Conservation (phyloP, 2,113 vertebrate species). For the Smithornis capensis region DNA sequence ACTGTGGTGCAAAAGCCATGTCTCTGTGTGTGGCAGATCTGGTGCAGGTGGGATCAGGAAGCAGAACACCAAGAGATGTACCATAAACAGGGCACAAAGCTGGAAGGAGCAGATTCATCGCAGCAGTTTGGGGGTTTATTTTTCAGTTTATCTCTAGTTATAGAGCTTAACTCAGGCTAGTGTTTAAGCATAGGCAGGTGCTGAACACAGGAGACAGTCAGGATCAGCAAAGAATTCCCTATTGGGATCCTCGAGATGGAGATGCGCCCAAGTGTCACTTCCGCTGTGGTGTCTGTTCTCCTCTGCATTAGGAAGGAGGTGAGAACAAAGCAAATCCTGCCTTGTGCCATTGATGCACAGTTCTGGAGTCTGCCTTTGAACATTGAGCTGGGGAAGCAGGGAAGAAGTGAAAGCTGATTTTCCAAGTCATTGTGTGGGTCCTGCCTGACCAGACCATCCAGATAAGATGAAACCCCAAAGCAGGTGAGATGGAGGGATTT, state of each 20-base stretch:
- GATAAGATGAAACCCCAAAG: neutral
- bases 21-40: neutral
- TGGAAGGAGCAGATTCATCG: neutral
- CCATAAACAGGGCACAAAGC: neutral
- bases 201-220: neutral
- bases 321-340: neutral
- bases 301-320: neutral
- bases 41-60: neutral
- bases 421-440: neutral
- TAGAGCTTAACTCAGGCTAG: neutral
- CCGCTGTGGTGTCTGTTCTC: neutral
- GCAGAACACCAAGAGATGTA: neutral
- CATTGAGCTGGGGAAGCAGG: neutral
- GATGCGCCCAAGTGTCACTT: neutral
- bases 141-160: neutral
- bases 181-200: neutral
- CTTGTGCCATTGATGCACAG: rapidly evolving
- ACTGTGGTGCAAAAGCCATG: too few relatives aligned
- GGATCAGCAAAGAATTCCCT: neutral
- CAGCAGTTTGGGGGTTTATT: neutral
- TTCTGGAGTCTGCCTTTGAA: neutral
- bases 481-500: neutral
- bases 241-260: neutral
- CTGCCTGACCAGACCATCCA: neutral
- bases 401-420: neutral